Evolutionary conservation across 1,140 invertebrate genomes (phyloP).

Genomic region (Calephelis nemesis): DNA sequence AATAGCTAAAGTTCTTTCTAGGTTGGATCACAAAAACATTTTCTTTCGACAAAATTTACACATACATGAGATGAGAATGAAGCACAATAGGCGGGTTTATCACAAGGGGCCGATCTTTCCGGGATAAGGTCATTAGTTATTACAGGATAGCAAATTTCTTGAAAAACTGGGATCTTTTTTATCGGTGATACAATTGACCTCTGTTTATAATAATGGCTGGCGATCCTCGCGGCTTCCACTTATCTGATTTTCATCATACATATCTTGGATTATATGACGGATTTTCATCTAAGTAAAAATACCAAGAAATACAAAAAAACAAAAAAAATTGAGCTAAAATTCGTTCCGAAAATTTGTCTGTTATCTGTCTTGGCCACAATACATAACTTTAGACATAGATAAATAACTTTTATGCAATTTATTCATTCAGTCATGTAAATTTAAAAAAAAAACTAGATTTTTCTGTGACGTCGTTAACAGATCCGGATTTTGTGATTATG

Average conservation of each 20-base stretch:
- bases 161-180: conserved; percentile 3
- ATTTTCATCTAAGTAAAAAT: too few relatives aligned
- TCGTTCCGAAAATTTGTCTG: too few relatives aligned
- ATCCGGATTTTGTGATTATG: too few relatives aligned
- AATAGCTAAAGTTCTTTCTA: background rate
- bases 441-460: too few relatives aligned
- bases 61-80: conserved; percentile 6
- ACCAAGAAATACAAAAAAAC: too few relatives aligned
- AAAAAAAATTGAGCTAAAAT: too few relatives aligned
- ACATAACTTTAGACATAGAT: too few relatives aligned
- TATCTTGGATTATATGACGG: too few relatives aligned
- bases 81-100: conserved; percentile 5
- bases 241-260: background rate
- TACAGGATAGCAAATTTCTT: conserved; percentile 6
- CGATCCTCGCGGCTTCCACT: background rate
- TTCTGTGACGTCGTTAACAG: too few relatives aligned
- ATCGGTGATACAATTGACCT: background rate
- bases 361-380: too few relatives aligned
- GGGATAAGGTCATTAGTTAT: conserved; percentile 11
- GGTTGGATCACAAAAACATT: conserved; percentile 5
- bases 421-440: too few relatives aligned
- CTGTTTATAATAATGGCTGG: background rate
- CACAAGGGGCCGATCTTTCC: conserved; percentile 5
- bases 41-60: conserved; percentile 8
- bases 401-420: too few relatives aligned